Evolutionary conservation across 2,113 vertebrate species (phyloP), one percentile per base, ranked within the genome.

Genomic region (Chloroceryle aenea): DNA sequence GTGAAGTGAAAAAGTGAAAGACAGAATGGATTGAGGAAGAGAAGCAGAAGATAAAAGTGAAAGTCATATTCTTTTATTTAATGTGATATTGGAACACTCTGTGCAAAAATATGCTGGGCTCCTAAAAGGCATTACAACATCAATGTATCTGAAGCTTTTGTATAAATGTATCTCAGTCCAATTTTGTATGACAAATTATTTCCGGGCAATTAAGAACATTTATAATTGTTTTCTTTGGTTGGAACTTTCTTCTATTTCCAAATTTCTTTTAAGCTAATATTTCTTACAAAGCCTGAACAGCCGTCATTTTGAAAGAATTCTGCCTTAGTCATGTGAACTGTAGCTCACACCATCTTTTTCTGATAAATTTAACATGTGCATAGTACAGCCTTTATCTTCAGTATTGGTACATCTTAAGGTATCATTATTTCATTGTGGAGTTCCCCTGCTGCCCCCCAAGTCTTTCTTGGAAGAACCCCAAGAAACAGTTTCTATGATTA

Each of bases 131-230:
- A 90, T 96, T 97, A 76, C 82, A 89, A 90, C 82, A 90, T 58
- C 32, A 85, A 42, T 3, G 30, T 71, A 93, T 97, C 89, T 85
- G 80, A 97, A 93, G 38, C 67, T 61, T 89, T 96, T 93, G 64
- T 89, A 77, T 76, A 96, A 97, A 80, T 36, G 66, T 77, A 86
- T 94, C 55, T 83, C 40, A 64, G 85, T 87, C 87, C 90, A 95
- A 79, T 97, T 97, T 89, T 93, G 69, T 77, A 92, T 97, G 96
- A 97, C 95, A 97, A 97, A 97, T 97, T 96, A 97, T 98, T 98
- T 98, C 96, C 98, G 97, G 93, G 86, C 94, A 98, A 98, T 98
- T 98, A 98, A 88, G 89, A 96, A 97, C 96, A 97, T 96, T 98
- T 97, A 94, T 95, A 97, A 98, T 96, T 97, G 90, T 97, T 97